Base-by-base conservation (phyloP, 1,140 invertebrate species). In the Drosophila athabasca region DNA sequence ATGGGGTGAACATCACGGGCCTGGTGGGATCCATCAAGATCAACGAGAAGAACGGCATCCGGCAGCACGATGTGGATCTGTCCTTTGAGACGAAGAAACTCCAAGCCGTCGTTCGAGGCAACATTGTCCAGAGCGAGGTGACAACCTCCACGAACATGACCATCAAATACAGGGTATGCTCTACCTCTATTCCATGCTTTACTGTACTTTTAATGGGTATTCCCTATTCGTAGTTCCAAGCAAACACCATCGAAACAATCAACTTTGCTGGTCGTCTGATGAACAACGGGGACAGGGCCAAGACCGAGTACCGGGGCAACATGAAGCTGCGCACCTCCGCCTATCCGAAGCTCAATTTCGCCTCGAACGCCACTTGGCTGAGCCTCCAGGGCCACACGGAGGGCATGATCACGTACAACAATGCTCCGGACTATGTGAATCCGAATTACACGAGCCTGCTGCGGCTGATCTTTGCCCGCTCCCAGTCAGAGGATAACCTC, bases 331-430 rank as follows among this genome's bases (percentile, higher is more conserved):
- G 94, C 19, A 95, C 95, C 8, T 94, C 95, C 0, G 95, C 95
- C 0, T 96, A 97, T 93, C 95, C 95, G 0, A 93, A 95, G 52
- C 93, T 96, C 6, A 96, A 97, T 84, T 95, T 96, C 53, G 94
- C 94, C 29, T 92, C 95, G n/a, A 93, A 94, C 7, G 87, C 94
- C 0, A 94, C 87, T 0, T 92, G 85, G 78, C 58, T 89, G 0
- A 83, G 83, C 11, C 49, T 92, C 6, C 77, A 90, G 29, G 91
- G 91, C 3, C 91, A 92, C 35, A 90, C 84, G 0, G 91, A 92
- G 52, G 78, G 82, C n/a, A 58, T 70, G 7, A 19, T 92, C 2
- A 82, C 84, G 0, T 90, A 90, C 9, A 92, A 92, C 11, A 92
- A 91, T 73, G 89, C 75, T 0, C 75, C 79, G 0, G 75, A 91